A percentile compares a stretch with the other conserved stretches of the same genome.
These are phyloP conservation scores for Cephalopholis sonnerati DNA, from an alignment of 2,113 vertebrate species.

Conservation along the genomic window DNA sequence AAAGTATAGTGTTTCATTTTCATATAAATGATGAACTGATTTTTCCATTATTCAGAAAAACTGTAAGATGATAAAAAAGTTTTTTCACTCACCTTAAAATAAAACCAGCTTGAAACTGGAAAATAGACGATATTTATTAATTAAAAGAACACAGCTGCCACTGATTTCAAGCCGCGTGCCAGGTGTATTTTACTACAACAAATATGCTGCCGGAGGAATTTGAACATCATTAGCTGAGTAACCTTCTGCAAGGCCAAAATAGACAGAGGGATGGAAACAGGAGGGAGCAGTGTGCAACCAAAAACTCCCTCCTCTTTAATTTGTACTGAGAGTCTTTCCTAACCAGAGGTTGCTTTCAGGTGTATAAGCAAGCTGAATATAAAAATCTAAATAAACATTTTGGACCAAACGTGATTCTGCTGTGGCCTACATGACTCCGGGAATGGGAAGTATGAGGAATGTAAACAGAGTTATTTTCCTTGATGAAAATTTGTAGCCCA, in stretches of 20 bases:
- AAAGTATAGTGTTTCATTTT: constrained; percentile 33
- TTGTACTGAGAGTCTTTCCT: constrained; percentile 51
- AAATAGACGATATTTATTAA: not conserved
- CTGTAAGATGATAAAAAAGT: not conserved
- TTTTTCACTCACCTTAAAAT: not conserved
- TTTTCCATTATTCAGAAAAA: constrained; percentile 4
- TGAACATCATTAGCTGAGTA: constrained; percentile 41
- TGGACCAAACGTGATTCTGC: constrained; percentile 49
- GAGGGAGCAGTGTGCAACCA: constrained; percentile 46
- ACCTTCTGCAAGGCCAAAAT: constrained; percentile 60
- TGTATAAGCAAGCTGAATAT: constrained; percentile 52
- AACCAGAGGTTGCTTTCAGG: constrained; percentile 50
- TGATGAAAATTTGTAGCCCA: constrained; percentile 27
- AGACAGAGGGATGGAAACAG: constrained; percentile 61
- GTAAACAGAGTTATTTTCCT: constrained; percentile 69
- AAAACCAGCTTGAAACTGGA: not conserved
- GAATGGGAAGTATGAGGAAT: constrained; percentile 61
- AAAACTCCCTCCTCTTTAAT: constrained; percentile 49
- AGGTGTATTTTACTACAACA: constrained; percentile 54
- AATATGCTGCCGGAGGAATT: constrained; percentile 48
- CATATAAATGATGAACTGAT: constrained; percentile 3
- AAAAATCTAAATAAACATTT: constrained; percentile 70
- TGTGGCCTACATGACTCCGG: constrained; percentile 40
- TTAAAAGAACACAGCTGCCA: constrained; percentile 4
- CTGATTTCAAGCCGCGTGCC: constrained; percentile 27